Evolutionary conservation across 2,113 vertebrate genomes (phyloP).

Genomic region (Prietella phreatophila): DNA sequence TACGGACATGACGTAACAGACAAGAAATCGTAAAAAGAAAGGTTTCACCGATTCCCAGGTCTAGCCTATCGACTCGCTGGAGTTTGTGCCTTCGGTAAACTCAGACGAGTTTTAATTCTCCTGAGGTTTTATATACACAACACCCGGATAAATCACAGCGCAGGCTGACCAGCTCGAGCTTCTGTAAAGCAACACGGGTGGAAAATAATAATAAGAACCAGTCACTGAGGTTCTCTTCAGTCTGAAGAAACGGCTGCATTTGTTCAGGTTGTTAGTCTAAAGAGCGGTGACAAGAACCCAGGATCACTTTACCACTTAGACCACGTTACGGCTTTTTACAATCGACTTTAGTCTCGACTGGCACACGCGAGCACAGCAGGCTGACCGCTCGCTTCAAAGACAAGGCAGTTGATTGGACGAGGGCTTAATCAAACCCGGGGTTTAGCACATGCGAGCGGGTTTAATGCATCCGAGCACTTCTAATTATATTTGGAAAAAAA

Average conservation of each 20-base stretch:
- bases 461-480: neutral
- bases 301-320: conserved; percentile 73
- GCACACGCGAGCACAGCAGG: conserved; percentile 57
- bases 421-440: conserved; percentile 31
- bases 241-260: conserved; percentile 62
- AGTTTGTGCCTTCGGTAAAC: neutral
- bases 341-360: conserved; percentile 67
- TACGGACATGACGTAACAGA: neutral
- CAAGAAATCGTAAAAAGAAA: neutral
- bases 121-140: neutral
- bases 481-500: neutral
- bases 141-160: conserved; percentile 1
- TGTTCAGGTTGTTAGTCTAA: conserved; percentile 68
- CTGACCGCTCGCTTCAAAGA: conserved; percentile 42
- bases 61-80: neutral
- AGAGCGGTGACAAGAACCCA: conserved; percentile 70
- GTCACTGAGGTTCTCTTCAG: conserved; percentile 42
- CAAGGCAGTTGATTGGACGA: conserved; percentile 45
- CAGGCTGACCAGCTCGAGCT: conserved; percentile 42
- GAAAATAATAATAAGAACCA: conserved; percentile 71
- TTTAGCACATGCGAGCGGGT: neutral
- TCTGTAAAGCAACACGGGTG: conserved; percentile 59
- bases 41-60: neutral
- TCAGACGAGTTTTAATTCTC: neutral
- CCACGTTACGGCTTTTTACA: conserved; percentile 62